Conservation (phyloP, 2,113 vertebrate genomes). For the Myodes glareolus region DNA sequence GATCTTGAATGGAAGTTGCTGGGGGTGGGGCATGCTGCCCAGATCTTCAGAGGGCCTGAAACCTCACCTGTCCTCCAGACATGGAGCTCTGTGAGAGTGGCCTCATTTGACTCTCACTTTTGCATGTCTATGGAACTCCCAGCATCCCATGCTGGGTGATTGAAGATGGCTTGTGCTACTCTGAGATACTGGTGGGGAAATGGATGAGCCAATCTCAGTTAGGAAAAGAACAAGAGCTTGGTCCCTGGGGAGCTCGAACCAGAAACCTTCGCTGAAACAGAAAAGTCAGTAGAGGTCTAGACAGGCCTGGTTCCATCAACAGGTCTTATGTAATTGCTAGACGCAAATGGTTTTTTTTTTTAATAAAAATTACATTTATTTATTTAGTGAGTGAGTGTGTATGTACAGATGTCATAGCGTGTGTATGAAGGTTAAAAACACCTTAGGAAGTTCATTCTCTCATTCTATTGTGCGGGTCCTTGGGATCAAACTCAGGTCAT, state of each 20-base stretch:
- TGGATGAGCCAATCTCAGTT: fast-evolving
- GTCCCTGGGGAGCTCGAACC: not conserved
- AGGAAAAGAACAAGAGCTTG: not conserved
- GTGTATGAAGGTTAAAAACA: not conserved
- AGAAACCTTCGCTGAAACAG: not conserved
- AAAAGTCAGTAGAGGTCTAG: not conserved
- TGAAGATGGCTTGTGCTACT: not conserved
- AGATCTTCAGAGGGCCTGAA: not conserved
- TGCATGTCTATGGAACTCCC: not conserved
- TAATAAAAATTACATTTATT: not conserved
- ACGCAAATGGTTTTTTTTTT: not conserved
- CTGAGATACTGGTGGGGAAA: not conserved
- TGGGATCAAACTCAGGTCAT: not conserved
- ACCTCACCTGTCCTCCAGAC: not conserved
- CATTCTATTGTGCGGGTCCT: no score
- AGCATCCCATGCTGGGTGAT: not conserved
- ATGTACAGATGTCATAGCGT: not conserved
- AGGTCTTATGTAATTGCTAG: not conserved
- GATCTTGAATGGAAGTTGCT: not conserved
- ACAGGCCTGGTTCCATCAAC: not conserved
- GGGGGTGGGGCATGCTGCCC: fast-evolving
- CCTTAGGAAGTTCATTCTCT: not conserved
- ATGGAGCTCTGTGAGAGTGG: not conserved
- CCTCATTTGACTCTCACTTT: not conserved
- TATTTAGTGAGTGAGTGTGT: not conserved